Evolutionary conservation across 2,797 vertebrate species (phyloP).

Genomic region (Tinamus major): DNA sequence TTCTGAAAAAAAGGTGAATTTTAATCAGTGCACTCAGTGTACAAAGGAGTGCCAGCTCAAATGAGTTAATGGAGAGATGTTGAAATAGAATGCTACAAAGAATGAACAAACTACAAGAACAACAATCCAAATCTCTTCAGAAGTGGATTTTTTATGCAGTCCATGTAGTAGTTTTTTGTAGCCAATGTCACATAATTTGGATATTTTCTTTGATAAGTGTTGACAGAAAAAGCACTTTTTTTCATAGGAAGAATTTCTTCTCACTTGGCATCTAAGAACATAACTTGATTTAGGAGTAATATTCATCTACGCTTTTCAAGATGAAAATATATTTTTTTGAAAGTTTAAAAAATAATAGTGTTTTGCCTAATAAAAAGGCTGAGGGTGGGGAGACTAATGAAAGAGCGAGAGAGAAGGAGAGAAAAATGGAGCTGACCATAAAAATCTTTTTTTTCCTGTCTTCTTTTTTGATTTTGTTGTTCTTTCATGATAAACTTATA

Average conservation of each 20-base stretch:
- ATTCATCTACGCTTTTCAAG: background rate
- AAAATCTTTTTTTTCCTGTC: background rate
- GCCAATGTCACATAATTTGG: conserved; percentile 25
- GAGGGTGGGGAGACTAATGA: background rate
- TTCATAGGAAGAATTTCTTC: background rate
- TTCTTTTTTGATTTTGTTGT: background rate
- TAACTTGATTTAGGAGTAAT: background rate
- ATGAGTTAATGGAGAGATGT: background rate
- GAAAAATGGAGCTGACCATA: background rate
- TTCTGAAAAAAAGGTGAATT: background rate
- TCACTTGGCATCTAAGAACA: background rate
- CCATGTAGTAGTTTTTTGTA: conserved; percentile 4
- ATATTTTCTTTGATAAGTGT: background rate
- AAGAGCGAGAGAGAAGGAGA: background rate
- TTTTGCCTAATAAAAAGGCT: background rate
- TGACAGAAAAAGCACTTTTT: background rate
- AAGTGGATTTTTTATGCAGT: background rate
- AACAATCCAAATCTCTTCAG: background rate
- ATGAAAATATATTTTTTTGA: background rate
- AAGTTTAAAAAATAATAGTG: background rate
- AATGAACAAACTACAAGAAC: background rate
- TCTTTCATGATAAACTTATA: background rate
- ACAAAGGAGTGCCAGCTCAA: background rate
- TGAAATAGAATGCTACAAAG: background rate
- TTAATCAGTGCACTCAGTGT: background rate